Conservation (phyloP, 2,888 invertebrate genomes). For the Eristalis tenax region DNA sequence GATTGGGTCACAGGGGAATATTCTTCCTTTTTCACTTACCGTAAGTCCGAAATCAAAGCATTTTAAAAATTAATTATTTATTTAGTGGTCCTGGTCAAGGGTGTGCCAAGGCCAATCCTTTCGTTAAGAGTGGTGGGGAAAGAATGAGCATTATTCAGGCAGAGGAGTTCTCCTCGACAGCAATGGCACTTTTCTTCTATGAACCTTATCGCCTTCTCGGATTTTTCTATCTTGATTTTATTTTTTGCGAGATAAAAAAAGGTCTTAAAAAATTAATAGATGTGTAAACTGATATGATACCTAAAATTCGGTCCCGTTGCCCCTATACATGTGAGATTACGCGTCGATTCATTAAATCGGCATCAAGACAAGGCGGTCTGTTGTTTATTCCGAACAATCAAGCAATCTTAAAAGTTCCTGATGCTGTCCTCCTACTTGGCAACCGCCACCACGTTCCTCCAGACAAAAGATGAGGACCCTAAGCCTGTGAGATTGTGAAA, state of each 20-base stretch:
- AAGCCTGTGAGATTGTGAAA: neutral
- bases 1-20: slow-evolving; percentile 31
- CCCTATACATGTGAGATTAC: slow-evolving; percentile 61
- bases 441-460: slow-evolving; percentile 9
- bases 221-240: neutral
- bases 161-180: neutral
- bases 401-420: slow-evolving; percentile 68
- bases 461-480: slow-evolving; percentile 35
- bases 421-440: slow-evolving; percentile 66
- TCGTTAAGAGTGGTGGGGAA: neutral
- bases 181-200: slow-evolving; percentile 5
- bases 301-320: slow-evolving; percentile 58
- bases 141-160: neutral
- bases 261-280: slow-evolving; percentile 41
- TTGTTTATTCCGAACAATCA: slow-evolving; percentile 71
- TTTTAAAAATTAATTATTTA: slow-evolving; percentile 52
- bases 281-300: slow-evolving; percentile 71
- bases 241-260: neutral
- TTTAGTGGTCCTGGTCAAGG: slow-evolving; percentile 52
- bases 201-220: neutral
- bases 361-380: slow-evolving; percentile 72
- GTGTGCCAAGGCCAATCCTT: slow-evolving; percentile 53
- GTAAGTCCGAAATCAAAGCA: neutral
- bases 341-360: slow-evolving; percentile 71
- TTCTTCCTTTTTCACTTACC: slow-evolving; percentile 1